Evolutionary conservation across 2,113 vertebrate genomes (phyloP), one percentile per base, ranked within the genome.

Genomic region (Rynchops niger): DNA sequence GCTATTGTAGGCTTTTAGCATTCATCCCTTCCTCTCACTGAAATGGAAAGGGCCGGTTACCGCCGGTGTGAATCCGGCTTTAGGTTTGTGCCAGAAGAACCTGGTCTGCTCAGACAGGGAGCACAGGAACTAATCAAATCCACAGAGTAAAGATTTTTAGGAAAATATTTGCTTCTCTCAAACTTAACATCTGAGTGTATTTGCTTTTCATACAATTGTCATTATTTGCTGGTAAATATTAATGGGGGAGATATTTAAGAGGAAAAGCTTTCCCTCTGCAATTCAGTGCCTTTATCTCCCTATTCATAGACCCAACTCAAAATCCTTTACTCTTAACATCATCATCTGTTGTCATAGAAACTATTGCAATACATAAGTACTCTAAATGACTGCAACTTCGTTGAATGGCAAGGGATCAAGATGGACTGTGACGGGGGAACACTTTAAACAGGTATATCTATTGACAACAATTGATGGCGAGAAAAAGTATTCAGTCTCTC

Each of bases 321-420:
- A 97, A 97, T 97, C 96, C 97, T 96, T 98, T 97, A 96, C 96
- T 96, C 95, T 97, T 97, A 97, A 95, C 97, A 96, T 93, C 95
- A 95, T 96, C 97, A 97, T 97, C 95, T 98, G 97, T 98, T 98
- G 97, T 98, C 97, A 98, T 98, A 97, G 97, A 97, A 98, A 98
- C 97, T 97, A 93, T 97, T 97, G 95, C 96, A 95, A 96, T 62
- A 97, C 96, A 95, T 86, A 96, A 97, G 96, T 97, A 62, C 96
- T 96, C 93, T 69, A 96, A 97, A 97, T 96, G 97, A 96, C 95
- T 97, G 96, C 88, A 96, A 98, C 97, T 98, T 97, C 56, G 13
- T 73, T 94, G 95, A 95, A 95, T 95, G 95, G 97, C 94, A 94
- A 97, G 90, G 88, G 96, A 97, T 97, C 95, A 95, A 96, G 94